Base-by-base conservation (phyloP, 2,888 invertebrate species). In the Amphipoea oculea region DNA sequence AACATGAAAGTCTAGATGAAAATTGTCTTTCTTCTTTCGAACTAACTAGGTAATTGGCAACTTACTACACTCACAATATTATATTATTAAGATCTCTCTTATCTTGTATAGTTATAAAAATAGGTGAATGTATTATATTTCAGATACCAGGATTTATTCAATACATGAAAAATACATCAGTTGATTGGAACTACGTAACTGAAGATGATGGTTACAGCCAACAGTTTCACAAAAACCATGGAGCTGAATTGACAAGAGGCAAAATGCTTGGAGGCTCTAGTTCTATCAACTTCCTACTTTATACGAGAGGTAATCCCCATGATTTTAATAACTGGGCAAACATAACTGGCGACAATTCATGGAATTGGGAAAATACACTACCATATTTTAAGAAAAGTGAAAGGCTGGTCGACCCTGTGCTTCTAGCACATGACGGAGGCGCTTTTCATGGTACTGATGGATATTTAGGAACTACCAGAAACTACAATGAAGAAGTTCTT, bases 201-300 rank as follows among this genome's bases (percentile, higher is more conserved):
- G 66, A 82, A 81, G 40, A 86, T 40, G 80, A 86, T 63, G 91
- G 96, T 57, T 97, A 83, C 57, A 76, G 72, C 1, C 67, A 81
- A 73, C 80, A 84, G 42, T 85, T 76, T 42, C 86, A 89, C 9
- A 84, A 79, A 54, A 84, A 82, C 11, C 45, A 78, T 7, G 62
- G 73, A 17, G 17, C 29, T 12, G 84, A 83, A 65, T n/a, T 89
- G 79, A 87, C 97, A 14, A 94, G 97, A 48, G 98, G 98, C 0
- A 98, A 97, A 88, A 95, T 97, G 87, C 93, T 97, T 86, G 97
- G 97, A 69, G 97, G 97, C 0, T 94, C 95, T 0, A 97, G 97
- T 45, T 93, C 95, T 1, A 88, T 97, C 4, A 97, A 97, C 90
- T 97, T 94, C 60, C 96, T 97, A 93, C 90, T 97, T 63, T 97